Evolutionary conservation across 2,888 invertebrate species (phyloP).

Genomic region (Saturnia japonica): DNA sequence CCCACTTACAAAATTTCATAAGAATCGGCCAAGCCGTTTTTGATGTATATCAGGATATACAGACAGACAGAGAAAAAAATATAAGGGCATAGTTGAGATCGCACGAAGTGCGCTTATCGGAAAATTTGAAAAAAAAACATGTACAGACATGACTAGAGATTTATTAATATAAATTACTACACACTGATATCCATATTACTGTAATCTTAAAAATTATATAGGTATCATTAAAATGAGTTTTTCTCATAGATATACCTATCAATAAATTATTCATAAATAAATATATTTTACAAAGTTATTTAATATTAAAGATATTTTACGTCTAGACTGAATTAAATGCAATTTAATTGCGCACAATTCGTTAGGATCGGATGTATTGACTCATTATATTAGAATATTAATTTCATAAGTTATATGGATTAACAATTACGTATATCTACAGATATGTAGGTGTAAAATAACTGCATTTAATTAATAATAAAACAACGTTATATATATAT

Average conservation of each 20-base stretch:
- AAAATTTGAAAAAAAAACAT: no score
- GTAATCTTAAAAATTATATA: background rate
- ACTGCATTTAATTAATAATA: conserved; percentile 16
- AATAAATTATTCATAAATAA: background rate
- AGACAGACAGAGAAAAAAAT: no score
- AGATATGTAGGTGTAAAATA: conserved; percentile 22
- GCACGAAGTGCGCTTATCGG: no score
- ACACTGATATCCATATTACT: background rate
- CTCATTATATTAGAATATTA: conserved; percentile 50
- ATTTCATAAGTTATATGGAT: conserved; percentile 30
- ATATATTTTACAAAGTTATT: background rate
- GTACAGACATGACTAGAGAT: no score
- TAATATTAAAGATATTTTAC: background rate
- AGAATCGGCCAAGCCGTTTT: no score
- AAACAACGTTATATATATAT: no score
- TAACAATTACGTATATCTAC: conserved; percentile 17
- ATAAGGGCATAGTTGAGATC: no score
- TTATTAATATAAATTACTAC: no score
- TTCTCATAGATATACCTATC: background rate
- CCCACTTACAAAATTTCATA: no score
- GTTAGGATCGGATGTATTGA: conserved; percentile 31
- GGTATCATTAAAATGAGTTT: no score
- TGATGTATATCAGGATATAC: no score
- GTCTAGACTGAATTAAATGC: conserved; percentile 16
- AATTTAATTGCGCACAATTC: conserved; percentile 37